Conservation (phyloP, 2,888 invertebrate genomes). For the Lingula anatina region DNA sequence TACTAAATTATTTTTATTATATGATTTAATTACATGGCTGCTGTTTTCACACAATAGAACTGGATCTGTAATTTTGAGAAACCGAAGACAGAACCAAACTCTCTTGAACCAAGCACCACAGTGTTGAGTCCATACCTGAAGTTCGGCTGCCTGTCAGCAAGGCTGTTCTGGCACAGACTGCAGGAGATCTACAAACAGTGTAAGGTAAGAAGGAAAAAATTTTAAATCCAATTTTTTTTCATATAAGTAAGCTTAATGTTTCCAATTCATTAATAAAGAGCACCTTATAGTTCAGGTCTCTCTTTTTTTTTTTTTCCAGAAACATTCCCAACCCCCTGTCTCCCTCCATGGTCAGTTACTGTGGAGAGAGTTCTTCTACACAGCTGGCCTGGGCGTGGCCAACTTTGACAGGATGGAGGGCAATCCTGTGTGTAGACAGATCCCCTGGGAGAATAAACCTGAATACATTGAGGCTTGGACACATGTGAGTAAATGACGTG, state of each 20-base stretch:
- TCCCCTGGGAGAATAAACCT: conserved; percentile 80
- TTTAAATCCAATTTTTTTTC: no score
- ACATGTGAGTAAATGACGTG: no score
- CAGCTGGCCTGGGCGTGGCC: conserved; percentile 77
- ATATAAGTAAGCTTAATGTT: not conserved
- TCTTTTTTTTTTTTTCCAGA: no score
- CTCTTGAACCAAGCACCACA: conserved; percentile 74
- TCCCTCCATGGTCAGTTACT: conserved; percentile 79
- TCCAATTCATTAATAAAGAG: no score
- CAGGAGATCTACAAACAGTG: conserved; percentile 61
- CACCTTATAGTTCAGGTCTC: no score
- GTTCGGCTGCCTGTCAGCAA: conserved; percentile 78
- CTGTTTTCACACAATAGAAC: no score
- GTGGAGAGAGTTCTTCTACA: conserved; percentile 89
- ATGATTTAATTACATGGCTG: conserved; percentile 2
- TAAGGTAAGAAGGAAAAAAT: conserved; percentile 52
- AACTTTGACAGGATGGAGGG: conserved; percentile 84
- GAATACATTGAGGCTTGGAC: conserved; percentile 81
- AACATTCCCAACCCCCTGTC: conserved; percentile 67
- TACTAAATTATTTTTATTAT: not conserved
- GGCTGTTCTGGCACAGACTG: conserved; percentile 76
- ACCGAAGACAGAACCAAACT: conserved; percentile 84
- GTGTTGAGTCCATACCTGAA: conserved; percentile 80
- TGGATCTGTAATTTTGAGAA: conserved; percentile 82
- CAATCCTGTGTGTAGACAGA: conserved; percentile 84